Percentiles rank a stretch among this genome's conserved stretches.
Conservation (phyloP, 1,140 invertebrate genomes). For the Panagrolaimus sp. region DNA sequence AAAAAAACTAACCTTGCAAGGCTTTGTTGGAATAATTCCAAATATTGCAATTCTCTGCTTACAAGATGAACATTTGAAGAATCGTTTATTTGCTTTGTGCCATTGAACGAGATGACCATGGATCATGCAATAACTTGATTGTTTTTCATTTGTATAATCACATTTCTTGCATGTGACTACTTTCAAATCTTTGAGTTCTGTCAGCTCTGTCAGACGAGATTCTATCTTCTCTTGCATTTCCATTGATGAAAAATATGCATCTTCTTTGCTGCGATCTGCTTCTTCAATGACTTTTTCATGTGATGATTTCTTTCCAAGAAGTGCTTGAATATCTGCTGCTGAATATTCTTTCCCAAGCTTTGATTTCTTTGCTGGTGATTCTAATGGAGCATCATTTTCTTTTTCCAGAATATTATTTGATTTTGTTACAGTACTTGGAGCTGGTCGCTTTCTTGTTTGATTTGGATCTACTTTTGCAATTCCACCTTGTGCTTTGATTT, state of each 20-base stretch:
- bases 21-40: not conserved
- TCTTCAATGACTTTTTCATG: not conserved
- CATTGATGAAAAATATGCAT: not conserved
- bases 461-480: not conserved
- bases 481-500: not conserved
- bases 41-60: not conserved
- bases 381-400: too few species aligned
- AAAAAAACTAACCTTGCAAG: not conserved
- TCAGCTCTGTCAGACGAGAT: not conserved
- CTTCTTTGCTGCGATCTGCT: not conserved
- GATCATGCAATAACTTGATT: not conserved
- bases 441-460: not conserved
- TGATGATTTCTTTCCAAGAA: constrained; percentile 6
- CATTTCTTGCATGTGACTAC: constrained; percentile 3
- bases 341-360: too few species aligned
- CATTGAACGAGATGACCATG: not conserved
- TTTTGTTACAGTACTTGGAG: too few species aligned
- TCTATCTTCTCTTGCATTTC: constrained; percentile 2
- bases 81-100: not conserved
- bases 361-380: too few species aligned
- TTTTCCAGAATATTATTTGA: too few species aligned
- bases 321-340: not conserved
- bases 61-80: constrained; percentile 10
- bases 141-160: not conserved
- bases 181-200: not conserved